Conservation (phyloP, 2,888 invertebrate genomes). For the Gari tellinella region DNA sequence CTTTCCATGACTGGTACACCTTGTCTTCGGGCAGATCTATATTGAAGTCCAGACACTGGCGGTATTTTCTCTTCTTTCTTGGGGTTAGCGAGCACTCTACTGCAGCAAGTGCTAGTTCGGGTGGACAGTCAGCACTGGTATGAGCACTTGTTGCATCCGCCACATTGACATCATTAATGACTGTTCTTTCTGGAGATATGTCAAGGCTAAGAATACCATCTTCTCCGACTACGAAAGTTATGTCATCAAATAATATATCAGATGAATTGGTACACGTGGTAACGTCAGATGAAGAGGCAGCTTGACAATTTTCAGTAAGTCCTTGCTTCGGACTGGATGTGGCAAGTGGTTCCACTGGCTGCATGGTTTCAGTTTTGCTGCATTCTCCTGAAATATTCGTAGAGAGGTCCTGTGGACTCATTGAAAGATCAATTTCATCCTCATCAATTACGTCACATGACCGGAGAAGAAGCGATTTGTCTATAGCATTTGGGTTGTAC, state of each 20-base stretch:
- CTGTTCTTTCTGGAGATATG: too few species aligned
- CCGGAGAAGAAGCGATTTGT: too few species aligned
- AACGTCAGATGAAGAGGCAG: not conserved
- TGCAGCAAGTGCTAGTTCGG: not conserved
- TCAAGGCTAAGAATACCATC: conserved; percentile 4
- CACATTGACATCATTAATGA: not conserved
- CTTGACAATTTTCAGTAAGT: not conserved
- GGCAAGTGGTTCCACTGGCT: too few species aligned
- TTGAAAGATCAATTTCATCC: too few species aligned
- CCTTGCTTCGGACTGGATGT: not conserved
- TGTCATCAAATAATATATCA: not conserved
- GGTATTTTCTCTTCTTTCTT: conserved; percentile 6
- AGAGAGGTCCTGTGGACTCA: not conserved
- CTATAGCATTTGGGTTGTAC: too few species aligned
- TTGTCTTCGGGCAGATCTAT: too few species aligned
- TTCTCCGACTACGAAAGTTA: conserved; percentile 3
- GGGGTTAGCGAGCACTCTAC: not conserved
- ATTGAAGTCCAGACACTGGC: not conserved
- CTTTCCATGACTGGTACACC: too few species aligned
- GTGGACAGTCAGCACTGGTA: not conserved
- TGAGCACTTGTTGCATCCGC: not conserved
- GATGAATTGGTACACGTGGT: not conserved
- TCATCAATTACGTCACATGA: too few species aligned
- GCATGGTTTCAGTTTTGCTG: too few species aligned
- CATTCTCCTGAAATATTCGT: not conserved